phyloP scores from a whole-genome alignment of 2,797 vertebrate species.

The Knipowitschia caucasica region DNA sequence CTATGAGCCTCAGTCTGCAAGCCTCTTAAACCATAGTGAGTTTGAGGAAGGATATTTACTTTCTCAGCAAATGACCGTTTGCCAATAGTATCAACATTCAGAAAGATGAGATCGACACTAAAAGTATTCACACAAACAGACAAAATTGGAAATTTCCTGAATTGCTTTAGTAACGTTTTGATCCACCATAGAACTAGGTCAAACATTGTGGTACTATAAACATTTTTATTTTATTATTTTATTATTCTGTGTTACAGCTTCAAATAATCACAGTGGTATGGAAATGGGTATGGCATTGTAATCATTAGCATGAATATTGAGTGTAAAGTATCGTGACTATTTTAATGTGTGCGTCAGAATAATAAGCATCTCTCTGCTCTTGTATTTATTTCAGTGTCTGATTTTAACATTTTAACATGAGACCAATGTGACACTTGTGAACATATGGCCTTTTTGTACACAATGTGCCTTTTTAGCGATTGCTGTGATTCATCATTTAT shows the following conservation, averaged over 20 bases:
- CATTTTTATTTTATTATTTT: no score
- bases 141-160: no score
- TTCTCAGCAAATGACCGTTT: constrained; percentile 5
- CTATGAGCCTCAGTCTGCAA: background rate
- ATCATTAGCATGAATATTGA: constrained; percentile 6
- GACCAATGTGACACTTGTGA: background rate
- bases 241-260: no score
- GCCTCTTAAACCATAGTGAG: background rate
- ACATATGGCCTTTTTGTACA: constrained; percentile 1
- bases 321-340: constrained; percentile 6
- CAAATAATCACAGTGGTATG: no score
- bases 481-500: constrained; percentile 7
- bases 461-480: constrained; percentile 5
- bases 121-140: no score
- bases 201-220: no score
- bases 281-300: no score
- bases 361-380: background rate
- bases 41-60: background rate
- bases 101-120: no score
- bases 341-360: background rate
- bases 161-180: no score
- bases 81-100: no score
- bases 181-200: no score
- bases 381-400: constrained; percentile 43
- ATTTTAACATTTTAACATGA: background rate